These are phyloP conservation scores for Zosterops borbonicus DNA, from an alignment of 2,113 vertebrate genomes.

Conservation along the genomic window DNA sequence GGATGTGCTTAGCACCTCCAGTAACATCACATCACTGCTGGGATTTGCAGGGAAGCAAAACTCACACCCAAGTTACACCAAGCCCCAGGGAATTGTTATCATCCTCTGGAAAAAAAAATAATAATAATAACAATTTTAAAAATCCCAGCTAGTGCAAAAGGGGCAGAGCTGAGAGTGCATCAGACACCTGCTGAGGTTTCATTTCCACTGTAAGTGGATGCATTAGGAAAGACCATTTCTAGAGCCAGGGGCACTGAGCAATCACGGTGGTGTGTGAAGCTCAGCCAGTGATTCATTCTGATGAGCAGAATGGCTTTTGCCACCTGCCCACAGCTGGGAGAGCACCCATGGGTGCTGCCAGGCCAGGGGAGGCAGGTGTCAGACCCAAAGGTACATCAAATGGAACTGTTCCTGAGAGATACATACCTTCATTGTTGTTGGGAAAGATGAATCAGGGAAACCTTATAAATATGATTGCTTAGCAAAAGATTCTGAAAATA, in stretches of 20 bases:
- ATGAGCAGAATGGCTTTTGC: background rate
- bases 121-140: background rate
- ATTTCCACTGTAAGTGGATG: background rate
- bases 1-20: background rate
- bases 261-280: fast-evolving
- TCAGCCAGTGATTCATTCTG: background rate
- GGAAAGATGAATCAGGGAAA: too few species aligned
- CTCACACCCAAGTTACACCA: background rate
- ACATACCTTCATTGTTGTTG: too few species aligned
- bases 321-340: fast-evolving
- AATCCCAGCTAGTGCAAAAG: background rate
- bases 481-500: too few species aligned
- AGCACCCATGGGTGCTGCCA: background rate
- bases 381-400: fast-evolving
- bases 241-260: background rate
- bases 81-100: background rate
- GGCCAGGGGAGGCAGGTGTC: background rate
- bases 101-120: background rate
- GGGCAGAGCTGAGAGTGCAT: background rate
- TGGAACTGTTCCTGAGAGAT: fast-evolving
- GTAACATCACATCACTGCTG: background rate
- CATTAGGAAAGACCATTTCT: background rate
- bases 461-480: too few species aligned
- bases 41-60: fast-evolving
- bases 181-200: background rate